Percentiles rank a stretch among this genome's conserved stretches.
Evolutionary conservation across 2,113 vertebrate genomes (phyloP).

Genomic region (Calidris pugnax): DNA sequence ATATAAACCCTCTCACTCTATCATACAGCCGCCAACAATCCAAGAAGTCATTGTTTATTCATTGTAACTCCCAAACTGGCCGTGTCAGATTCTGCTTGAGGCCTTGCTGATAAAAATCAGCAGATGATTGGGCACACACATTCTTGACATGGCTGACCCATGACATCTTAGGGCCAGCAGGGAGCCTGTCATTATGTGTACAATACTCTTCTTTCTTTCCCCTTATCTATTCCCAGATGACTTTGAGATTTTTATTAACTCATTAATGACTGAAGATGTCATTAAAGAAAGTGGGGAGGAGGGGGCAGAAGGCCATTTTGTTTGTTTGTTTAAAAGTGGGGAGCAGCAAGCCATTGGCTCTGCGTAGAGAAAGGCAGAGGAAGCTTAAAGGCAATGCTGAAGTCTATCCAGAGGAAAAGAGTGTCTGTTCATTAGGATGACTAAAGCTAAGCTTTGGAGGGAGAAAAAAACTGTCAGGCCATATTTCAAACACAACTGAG

Average conservation of each 20-base stretch:
- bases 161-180: conserved; percentile 91
- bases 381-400: neutral
- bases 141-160: conserved; percentile 99
- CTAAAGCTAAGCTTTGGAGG: neutral
- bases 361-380: neutral
- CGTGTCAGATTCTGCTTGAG: conserved; percentile 91
- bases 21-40: conserved; percentile 84
- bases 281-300: conserved; percentile 77
- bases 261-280: conserved; percentile 94
- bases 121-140: conserved; percentile 97
- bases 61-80: conserved; percentile 90
- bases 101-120: conserved; percentile 95
- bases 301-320: neutral
- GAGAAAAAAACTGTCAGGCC: neutral
- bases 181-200: conserved; percentile 92
- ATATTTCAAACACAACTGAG: neutral
- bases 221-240: conserved; percentile 95
- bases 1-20: conserved; percentile 80
- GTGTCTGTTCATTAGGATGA: neutral
- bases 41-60: conserved; percentile 97
- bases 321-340: conserved; percentile 62
- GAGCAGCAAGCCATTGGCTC: neutral
- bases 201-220: conserved; percentile 93
- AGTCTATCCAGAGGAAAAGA: neutral
- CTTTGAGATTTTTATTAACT: conserved; percentile 99